Percentiles rank a stretch among this genome's conserved stretches.
Evolutionary conservation across 2,113 vertebrate genomes (phyloP).

Genomic region (Actinemys pallida): DNA sequence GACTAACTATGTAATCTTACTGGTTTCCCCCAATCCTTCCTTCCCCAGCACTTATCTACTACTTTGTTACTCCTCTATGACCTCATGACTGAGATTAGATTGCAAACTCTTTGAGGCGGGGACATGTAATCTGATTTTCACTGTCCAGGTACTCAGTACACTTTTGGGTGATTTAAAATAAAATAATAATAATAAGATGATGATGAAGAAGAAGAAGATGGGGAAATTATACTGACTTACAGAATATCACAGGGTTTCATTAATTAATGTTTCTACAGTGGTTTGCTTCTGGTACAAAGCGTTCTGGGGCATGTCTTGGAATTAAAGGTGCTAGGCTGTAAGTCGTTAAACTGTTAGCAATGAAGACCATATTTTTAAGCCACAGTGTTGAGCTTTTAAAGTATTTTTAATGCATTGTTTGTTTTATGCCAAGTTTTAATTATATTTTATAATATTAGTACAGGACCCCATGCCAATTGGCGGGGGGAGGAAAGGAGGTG

Average conservation of each 20-base stretch:
- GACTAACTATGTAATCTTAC: neutral
- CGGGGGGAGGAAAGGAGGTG: neutral
- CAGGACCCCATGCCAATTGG: neutral
- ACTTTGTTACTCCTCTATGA: neutral
- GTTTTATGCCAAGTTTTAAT: neutral
- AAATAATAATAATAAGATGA: neutral
- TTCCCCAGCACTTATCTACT: neutral
- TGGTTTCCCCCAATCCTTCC: no score
- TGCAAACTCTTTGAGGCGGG: neutral
- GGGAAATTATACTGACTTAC: neutral
- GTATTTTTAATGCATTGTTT: neutral
- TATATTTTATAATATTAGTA: neutral
- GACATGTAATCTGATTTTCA: neutral
- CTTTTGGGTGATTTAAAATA: neutral
- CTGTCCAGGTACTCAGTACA: neutral
- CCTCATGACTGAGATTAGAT: neutral
- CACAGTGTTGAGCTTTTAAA: neutral
- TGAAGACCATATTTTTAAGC: neutral
- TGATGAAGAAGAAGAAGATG: neutral
- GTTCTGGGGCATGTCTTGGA: neutral
- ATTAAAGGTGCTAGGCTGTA: neutral
- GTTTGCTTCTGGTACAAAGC: neutral
- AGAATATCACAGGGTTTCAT: neutral
- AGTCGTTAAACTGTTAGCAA: neutral
- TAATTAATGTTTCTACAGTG: neutral